Evolutionary conservation across 1,140 invertebrate species (phyloP).

Genomic region (Brachystomella parvula): DNA sequence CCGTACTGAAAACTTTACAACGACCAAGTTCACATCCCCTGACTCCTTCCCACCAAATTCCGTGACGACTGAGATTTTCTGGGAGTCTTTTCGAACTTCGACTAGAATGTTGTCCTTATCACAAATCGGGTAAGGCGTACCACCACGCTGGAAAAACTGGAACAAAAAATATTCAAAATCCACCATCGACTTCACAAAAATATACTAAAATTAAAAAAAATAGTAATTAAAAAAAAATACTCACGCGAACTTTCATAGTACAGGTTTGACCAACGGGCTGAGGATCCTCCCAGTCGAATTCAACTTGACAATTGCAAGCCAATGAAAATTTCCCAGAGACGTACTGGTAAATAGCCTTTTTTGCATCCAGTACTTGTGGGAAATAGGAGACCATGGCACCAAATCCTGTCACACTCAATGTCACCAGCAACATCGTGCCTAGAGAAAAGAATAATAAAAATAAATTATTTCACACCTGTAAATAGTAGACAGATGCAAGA

Average conservation of each 20-base stretch:
- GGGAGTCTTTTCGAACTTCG: conserved; percentile 71
- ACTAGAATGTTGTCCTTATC: conserved; percentile 80
- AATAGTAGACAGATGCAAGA: conserved; percentile 4
- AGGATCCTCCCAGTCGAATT: conserved; percentile 78
- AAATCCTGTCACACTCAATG: conserved; percentile 71
- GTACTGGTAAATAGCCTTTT: conserved; percentile 78
- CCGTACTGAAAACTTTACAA: conserved; percentile 83
- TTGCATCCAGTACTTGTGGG: conserved; percentile 73
- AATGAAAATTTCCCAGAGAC: conserved; percentile 84
- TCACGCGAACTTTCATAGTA: conserved; percentile 72
- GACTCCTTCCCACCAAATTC: conserved; percentile 76
- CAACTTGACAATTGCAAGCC: conserved; percentile 74
- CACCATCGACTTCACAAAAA: background rate
- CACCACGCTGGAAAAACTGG: conserved; percentile 83
- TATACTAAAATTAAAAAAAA: conserved; percentile 18
- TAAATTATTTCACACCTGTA: background rate
- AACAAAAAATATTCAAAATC: conserved; percentile 32
- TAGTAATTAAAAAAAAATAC: conserved; percentile 31
- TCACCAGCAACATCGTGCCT: conserved; percentile 79
- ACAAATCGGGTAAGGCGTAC: conserved; percentile 83
- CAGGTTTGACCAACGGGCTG: conserved; percentile 78
- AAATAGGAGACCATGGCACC: conserved; percentile 79
- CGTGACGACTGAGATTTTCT: conserved; percentile 71
- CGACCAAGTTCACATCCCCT: conserved; percentile 68
- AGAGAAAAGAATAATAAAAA: conserved; percentile 33